Evolutionary conservation across 2,113 vertebrate genomes (phyloP).

Genomic region (Hyaena hyaena): DNA sequence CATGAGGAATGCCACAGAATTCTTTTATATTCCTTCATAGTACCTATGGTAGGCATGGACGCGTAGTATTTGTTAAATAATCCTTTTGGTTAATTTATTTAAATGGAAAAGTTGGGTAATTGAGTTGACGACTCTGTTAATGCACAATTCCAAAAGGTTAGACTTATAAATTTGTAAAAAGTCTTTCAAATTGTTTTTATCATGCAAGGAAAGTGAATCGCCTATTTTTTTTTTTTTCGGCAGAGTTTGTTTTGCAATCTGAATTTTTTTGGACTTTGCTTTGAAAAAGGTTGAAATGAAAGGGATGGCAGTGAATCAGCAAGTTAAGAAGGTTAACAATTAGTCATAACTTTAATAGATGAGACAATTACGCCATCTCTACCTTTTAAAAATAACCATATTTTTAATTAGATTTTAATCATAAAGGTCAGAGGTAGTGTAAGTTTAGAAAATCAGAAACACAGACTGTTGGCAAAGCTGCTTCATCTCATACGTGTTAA

Average conservation of each 20-base stretch:
- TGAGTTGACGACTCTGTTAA: neutral
- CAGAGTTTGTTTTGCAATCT: conserved; percentile 77
- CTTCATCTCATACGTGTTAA: conserved; percentile 44
- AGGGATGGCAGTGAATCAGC: conserved; percentile 75
- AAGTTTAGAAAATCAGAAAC: conserved; percentile 78
- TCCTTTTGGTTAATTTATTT: neutral
- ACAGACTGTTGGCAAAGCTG: conserved; percentile 63
- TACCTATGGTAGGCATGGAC: neutral
- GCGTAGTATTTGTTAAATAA: neutral
- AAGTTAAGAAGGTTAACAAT: conserved; percentile 73
- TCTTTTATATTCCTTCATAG: neutral
- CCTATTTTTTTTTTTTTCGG: conserved; percentile 55
- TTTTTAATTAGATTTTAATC: conserved; percentile 78
- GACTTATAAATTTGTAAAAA: conserved; percentile 38
- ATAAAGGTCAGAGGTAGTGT: conserved; percentile 71
- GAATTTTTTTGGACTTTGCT: conserved; percentile 66
- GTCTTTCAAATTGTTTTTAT: conserved; percentile 64
- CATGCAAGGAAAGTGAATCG: conserved; percentile 71
- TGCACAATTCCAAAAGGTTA: conserved; percentile 44
- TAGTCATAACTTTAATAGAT: conserved; percentile 80
- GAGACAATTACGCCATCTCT: conserved; percentile 72
- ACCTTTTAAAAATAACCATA: conserved; percentile 76
- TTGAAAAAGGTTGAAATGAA: conserved; percentile 73
- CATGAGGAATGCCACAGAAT: neutral
- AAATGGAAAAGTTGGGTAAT: neutral